Base-by-base conservation (phyloP, 2,113 vertebrate species). In the Macquaria australasica region DNA sequence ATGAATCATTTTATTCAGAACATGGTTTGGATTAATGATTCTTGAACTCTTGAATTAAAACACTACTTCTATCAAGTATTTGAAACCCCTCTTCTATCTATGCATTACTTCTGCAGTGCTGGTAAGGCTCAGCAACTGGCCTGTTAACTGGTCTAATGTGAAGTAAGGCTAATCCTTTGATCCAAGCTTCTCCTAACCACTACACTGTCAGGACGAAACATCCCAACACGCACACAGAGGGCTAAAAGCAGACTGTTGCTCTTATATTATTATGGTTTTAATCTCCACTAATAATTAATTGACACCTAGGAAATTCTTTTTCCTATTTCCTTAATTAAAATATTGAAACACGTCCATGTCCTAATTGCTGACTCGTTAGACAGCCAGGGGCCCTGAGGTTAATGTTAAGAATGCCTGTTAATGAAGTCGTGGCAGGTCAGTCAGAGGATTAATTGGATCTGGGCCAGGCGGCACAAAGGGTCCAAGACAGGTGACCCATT, bases 141-240 rank as follows among this genome's bases (percentile, higher is more conserved):
- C 87, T 76, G 55, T 84, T 67, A 87, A 73, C 50, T 41, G 23
- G 23, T 73, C 70, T 73, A 50, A 91, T 34, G 80, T 62, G 18
- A 53, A 62, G 48, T 76, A 15, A 86, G 53, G 63, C 74, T 94
- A 93, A 94, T 93, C 95, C 72, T 87, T 70, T 94, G 89, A 94
- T 90, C 93, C 79, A 0, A 87, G 77, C 88, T 74, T 12, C 72
- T 85, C 34, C 87, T 82, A 82, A 70, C 59, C 45, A 50, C 73
- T 37, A 60, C 66, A 58, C 45, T 6, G 43, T 41, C 56, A 39
- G 67, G 37, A 34, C 39, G 62, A 66, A 28, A 58, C 39, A 58
- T 43, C 58, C 56, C 28, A 25, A 31, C 71, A 60, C 18, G 12
- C 51, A 66, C 15, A 18, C 0, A 41, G 3, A 67, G 14, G 48